Evolutionary conservation across 2,113 vertebrate species (phyloP), one percentile per base, ranked within the genome.

Genomic region (Semnornis frantzii): DNA sequence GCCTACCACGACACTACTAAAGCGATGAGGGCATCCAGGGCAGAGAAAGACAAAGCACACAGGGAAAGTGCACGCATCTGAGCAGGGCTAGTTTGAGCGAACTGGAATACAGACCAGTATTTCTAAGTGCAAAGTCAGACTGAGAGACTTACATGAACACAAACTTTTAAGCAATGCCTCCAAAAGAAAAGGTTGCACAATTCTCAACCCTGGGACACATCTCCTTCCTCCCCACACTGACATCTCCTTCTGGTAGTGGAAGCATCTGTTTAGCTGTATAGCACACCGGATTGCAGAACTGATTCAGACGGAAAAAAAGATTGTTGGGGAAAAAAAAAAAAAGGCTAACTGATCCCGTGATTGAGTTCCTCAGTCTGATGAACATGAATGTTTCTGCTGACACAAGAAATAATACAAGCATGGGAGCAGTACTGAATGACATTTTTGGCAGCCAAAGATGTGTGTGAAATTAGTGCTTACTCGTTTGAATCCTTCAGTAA

Each of bases 341-440:
- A 71, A 34, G 10, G 27, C 59, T 73, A 80, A 87, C 46, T 3
- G 6, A 66, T 77, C 79, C 82, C 52, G 2, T 57, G 68, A 92
- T 30, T 3, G 3, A 63, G 92, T 72, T 82, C 71, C 64, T 80
- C 87, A 77, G 78, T 94, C 92, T 91, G 64, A 91, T 3, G 14
- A 87, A 77, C 85, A 91, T 23, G 71, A 95, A 82, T n/a, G 9
- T 80, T 95, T 96, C 57, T 95, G 87, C 94, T 94, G 94, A 96
- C 92, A 80, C 69, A 82, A 83, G 48, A 94, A 85, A 89, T 34
- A 92, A 89, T 65, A 92, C 4, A 7, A 66, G 52, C 60, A 92
- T 15, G 48, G 66, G 79, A 95, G 82, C 82, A 87, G 85, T 72
- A 63, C 64, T 80, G 90, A 85, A 91, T 52, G 69, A 73, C 69